A percentile compares a stretch with the other conserved stretches of the same genome.
These are phyloP conservation scores for Dendronephthya gigantea DNA, from an alignment of 64 coral and sea anemone genomes.

Conservation along the genomic window DNA sequence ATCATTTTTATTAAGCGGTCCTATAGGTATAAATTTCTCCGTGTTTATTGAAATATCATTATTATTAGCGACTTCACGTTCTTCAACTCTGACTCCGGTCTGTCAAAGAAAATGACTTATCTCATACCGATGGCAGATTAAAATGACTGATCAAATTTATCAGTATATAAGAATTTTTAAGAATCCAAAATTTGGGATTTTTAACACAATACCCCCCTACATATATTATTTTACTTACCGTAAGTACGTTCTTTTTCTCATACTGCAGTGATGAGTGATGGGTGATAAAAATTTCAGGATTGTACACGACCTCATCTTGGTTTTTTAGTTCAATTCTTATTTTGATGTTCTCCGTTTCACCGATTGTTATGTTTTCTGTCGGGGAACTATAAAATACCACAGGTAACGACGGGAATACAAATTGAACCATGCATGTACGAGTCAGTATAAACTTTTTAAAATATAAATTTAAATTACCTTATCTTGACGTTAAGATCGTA, in stretches of 20 bases:
- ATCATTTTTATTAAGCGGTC: background rate
- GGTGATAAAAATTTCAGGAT: background rate
- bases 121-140: too few relatives aligned
- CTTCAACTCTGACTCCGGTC: background rate
- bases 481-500: background rate
- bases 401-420: too few relatives aligned
- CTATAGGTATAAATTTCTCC: background rate
- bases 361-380: background rate
- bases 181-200: too few relatives aligned
- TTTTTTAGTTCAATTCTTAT: background rate
- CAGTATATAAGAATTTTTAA: too few relatives aligned
- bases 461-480: background rate
- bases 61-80: background rate
- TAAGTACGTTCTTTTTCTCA: too few relatives aligned
- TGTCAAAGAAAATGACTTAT: background rate
- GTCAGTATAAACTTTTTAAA: too few relatives aligned
- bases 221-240: too few relatives aligned
- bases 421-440: too few relatives aligned
- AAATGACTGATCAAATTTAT: too few relatives aligned
- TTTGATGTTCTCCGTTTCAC: background rate
- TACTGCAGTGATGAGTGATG: background rate
- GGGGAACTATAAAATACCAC: too few relatives aligned
- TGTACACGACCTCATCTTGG: background rate
- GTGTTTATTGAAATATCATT: background rate
- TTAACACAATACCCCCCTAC: too few relatives aligned